Evolutionary conservation across 92 coral and sea anemone genomes (phyloP).

Genomic region (Phenganax subtilis): DNA sequence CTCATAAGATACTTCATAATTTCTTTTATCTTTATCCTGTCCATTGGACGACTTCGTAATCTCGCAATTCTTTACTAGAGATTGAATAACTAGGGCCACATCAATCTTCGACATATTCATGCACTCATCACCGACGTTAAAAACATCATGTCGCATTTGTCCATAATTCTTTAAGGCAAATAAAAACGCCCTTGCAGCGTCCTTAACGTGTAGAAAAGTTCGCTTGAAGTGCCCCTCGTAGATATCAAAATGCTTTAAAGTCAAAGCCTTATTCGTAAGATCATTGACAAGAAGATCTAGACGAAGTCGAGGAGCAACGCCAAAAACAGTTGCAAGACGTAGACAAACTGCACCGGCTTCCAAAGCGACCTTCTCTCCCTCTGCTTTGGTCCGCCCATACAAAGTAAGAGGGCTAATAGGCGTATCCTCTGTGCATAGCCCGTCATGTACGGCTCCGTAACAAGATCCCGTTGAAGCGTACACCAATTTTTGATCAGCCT

Average conservation of each 20-base stretch:
- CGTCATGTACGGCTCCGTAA: slow-evolving; percentile 81
- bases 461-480: slow-evolving; percentile 97
- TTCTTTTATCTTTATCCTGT: slow-evolving; percentile 79
- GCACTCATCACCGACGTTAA: slow-evolving; percentile 80
- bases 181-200: slow-evolving; percentile 82
- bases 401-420: slow-evolving; percentile 79
- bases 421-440: slow-evolving; percentile 81
- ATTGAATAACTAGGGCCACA: slow-evolving; percentile 66
- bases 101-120: slow-evolving; percentile 89
- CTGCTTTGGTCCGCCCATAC: slow-evolving; percentile 82
- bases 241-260: slow-evolving; percentile 68
- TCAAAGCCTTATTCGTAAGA: slow-evolving; percentile 79
- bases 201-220: slow-evolving; percentile 88
- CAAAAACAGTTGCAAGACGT: slow-evolving; percentile 92
- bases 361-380: slow-evolving; percentile 66
- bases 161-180: slow-evolving; percentile 71
- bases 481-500: slow-evolving; percentile 60
- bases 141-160: slow-evolving; percentile 70
- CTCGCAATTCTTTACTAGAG: slow-evolving; percentile 60
- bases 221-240: slow-evolving; percentile 90
- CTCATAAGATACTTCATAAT: slow-evolving; percentile 78
- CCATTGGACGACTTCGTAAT: slow-evolving; percentile 70
- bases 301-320: slow-evolving; percentile 78
- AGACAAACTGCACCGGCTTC: slow-evolving; percentile 61
- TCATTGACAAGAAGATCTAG: slow-evolving; percentile 85